Base-by-base conservation (phyloP, 2,888 invertebrate species). In the Rugalucina vietnamica region DNA sequence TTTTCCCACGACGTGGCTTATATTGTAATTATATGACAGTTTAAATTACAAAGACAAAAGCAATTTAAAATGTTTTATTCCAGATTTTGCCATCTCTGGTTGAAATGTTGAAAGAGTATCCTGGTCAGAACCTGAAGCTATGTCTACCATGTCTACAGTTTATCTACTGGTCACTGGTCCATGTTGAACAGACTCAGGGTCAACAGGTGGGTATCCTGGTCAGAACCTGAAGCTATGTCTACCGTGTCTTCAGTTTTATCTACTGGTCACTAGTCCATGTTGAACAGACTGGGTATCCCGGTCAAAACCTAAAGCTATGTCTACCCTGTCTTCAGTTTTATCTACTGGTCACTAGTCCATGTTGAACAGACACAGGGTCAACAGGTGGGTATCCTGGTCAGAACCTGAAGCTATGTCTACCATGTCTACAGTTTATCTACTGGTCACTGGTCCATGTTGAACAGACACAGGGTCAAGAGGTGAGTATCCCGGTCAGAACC, bases 361-460 rank as follows among this genome's bases (percentile, higher is more conserved):
- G 86, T 94, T 12, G 94, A 94, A 72, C 90, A 92, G 50, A 86
- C 88, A 21, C 91, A 92, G 73, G 91, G 90, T n/a, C 91, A 90
- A 84, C 93, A 93, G 91, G 94, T 93, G 54, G 71, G 83, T 49
- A 50, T 10, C 1, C 93, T 0, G 85, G 87, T 10, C 82, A 89
- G 34, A 92, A 91, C 71, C 85, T 91, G 8, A 90, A 88, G 71
- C 82, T 93, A 24, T 91, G 89, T 73, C 90, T 94, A 0, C 94
- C 94, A 8, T 93, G 93, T 89, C 88, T 94, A 69, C 94, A 94
- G 90, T 94, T 94, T 81, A 93, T 93, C 34, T 94, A 94, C 88
- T 94, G 94, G 94, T 92, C 94, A 0, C 81, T 94, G 14, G 87
- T 94, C 3, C 92, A 93, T 81, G 86, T 94, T 12, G 94, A 94